Base-by-base conservation (phyloP, 2,113 vertebrate genomes). In the Crotalus viridis region DNA sequence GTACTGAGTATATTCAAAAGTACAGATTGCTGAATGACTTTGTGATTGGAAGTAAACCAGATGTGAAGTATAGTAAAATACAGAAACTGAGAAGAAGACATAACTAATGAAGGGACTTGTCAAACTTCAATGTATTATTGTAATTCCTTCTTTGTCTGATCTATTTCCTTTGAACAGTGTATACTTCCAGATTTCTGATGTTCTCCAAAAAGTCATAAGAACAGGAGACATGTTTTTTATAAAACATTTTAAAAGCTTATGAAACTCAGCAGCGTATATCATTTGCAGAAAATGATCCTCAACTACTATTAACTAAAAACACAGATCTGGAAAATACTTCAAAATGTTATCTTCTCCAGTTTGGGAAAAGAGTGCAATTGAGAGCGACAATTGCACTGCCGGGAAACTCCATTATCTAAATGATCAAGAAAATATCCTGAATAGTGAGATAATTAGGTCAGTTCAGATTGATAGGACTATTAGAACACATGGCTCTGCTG, bases 381-480 rank as follows among this genome's bases (percentile, higher is more conserved):
- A 56, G 33, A 89, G 54, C 33, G 69, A 85, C 92, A 51, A 89
- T 51, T n/a, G 5, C 61, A 33, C n/a, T 26, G 64, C 69, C 26
- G 54, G 85, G 69, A 89, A 89, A 89, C 54, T 56, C 4, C 69
- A 39, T 86, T 89, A 52, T 28, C 43, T 61, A 55, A 93, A 90
- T 59, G 69, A 28, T 43, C 69, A 46, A 24, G 54, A 69, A 13
- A 43, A 86, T 74, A 90, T 39, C 21, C 43, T 61, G 43, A 61
- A 85, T n/a, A 74, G 88, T 92, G 69, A 48, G 56, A 55, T 88
- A 92, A 86, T 93, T 90, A 57, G 87, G 64, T 81, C 87, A 89
- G 51, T 81, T 92, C 69, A 92, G 59, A 59, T 89, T 51, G 54
- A 89, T 52, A 59, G 69, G 69, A 56, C 26, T 93, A 39, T 89